Evolutionary conservation across 2,888 invertebrate species (phyloP).

Genomic region (Strigamia maritima): DNA sequence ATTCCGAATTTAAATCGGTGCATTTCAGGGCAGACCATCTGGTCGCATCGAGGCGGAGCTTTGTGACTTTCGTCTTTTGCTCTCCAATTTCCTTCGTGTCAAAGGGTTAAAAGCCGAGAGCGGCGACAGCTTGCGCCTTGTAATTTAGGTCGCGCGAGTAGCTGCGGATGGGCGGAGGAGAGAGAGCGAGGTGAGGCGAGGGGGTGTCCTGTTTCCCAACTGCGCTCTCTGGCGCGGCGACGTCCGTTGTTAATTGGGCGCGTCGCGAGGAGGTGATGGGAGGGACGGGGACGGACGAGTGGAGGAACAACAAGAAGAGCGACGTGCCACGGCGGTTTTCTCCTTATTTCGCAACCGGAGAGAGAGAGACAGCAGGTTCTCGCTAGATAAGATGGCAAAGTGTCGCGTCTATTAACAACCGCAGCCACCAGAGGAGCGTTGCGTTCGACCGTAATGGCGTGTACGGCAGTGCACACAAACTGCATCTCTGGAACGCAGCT

Average conservation of each 20-base stretch:
- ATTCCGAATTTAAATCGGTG: background rate
- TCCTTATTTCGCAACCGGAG: background rate
- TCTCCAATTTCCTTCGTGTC: constrained; percentile 7
- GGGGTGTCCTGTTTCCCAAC: background rate
- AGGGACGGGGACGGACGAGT: background rate
- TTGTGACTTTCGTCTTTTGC: background rate
- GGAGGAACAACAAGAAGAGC: no score
- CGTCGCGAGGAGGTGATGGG: background rate
- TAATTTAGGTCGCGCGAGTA: background rate
- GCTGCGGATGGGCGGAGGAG: background rate
- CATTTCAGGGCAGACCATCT: no score
- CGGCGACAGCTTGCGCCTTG: constrained; percentile 15
- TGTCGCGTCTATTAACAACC: constrained; percentile 15
- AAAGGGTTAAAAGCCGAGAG: constrained; percentile 7
- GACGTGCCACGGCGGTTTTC: background rate
- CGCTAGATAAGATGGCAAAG: background rate
- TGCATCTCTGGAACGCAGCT: constrained; percentile 1
- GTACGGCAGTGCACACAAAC: background rate
- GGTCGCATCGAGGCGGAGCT: background rate
- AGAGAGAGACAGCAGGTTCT: background rate
- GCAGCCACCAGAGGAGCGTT: constrained; percentile 15
- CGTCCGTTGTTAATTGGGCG: constrained; percentile 7
- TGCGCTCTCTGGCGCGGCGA: background rate
- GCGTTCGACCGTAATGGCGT: constrained; percentile 1
- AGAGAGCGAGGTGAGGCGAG: background rate